These are phyloP conservation scores for Heliothis peltigera DNA, from an alignment of 2,888 invertebrate genomes.

Conservation along the genomic window DNA sequence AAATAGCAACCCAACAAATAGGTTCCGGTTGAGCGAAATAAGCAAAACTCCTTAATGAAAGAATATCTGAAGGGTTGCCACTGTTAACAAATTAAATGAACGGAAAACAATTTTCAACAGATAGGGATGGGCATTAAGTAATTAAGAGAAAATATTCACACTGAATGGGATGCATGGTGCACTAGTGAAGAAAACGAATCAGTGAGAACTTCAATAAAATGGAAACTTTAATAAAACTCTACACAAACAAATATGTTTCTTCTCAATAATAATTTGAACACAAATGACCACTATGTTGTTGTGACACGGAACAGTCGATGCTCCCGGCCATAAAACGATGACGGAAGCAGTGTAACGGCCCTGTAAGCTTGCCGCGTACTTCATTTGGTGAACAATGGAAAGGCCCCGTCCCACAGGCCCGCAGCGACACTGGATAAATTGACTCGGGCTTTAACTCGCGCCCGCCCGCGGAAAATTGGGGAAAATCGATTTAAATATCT, in stretches of 20 bases:
- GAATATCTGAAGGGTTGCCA: constrained; percentile 78
- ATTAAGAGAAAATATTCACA: constrained; percentile 1
- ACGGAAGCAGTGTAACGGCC: constrained; percentile 82
- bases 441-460: constrained; percentile 84
- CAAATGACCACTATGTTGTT: constrained; percentile 29
- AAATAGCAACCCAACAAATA: constrained; percentile 89
- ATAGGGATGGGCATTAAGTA: neutral
- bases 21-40: constrained; percentile 86
- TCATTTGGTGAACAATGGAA: constrained; percentile 88
- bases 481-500: constrained; percentile 90
- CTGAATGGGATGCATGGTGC: neutral
- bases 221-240: neutral
- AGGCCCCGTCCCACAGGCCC: constrained; percentile 78
- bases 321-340: constrained; percentile 71
- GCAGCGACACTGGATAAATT: constrained; percentile 87
- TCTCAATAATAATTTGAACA: constrained; percentile 26
- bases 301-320: constrained; percentile 61
- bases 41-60: constrained; percentile 86
- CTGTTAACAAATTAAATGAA: constrained; percentile 19
- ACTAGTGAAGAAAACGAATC: neutral
- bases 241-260: constrained; percentile 4
- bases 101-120: constrained; percentile 10
- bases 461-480: constrained; percentile 88
- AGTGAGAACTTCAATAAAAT: neutral
- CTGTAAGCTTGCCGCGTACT: constrained; percentile 82